Evolutionary conservation across 2,797 vertebrate genomes (phyloP), one percentile per base, ranked within the genome.

Genomic region (Lophotriccus pileatus): DNA sequence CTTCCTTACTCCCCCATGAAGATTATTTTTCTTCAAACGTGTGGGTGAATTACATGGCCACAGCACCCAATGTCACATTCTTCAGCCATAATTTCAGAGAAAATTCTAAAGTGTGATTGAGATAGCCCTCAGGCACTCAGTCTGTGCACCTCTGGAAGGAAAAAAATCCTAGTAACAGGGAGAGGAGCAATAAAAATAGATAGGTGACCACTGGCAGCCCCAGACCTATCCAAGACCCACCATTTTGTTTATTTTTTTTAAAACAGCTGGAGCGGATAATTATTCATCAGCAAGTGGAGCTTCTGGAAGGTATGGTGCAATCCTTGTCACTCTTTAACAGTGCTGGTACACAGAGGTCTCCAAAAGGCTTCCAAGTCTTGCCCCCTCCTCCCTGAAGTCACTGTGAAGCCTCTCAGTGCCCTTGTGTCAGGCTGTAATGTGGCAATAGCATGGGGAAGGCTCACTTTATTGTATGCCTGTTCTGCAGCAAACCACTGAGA

Each of bases 231-330:
- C 44, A 85, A 66, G 13, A 30, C 14, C 23, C 34, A 70, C 27
- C 34, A 50, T 43, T n/a, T 72, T 37, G 46, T 49, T 89, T 86
- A 7, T 94, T 60, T 19, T 53, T 63, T 91, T 82, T 96, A 86
- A 92, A 97, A 91, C 94, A 99, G 99, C 96, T 99, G 97, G 99
- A 99, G 96, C 98, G 98, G 95, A 98, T 99, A 27, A 98, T 99
- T 94, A 98, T 99, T 97, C 99, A 99, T 97, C 99, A 99, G 97
- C 99, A 99, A 96, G 98, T 99, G 46, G 99, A 99, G 53, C 96
- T 99, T 62, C 97, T 99, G 60, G 99, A 99, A 99, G 99, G 99
- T 99, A 97, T 34, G 72, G 44, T 67, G 32, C 22, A 72, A 64
- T 66, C 24, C 28, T 63, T 67, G 17, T 64, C 17, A 16, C 14